These are phyloP conservation scores for Marmota flaviventris DNA, from an alignment of 2,113 vertebrate genomes.

Conservation along the genomic window DNA sequence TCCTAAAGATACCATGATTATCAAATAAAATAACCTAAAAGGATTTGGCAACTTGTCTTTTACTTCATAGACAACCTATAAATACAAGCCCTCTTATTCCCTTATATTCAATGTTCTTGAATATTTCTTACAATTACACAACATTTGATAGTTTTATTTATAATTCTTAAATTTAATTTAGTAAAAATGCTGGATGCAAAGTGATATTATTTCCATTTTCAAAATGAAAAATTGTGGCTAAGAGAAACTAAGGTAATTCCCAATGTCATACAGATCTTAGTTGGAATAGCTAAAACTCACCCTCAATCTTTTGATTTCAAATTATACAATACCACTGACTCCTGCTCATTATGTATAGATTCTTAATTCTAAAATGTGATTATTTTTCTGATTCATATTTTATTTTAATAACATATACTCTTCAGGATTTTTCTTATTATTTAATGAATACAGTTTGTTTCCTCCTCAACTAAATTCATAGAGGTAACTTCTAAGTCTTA, in stretches of 20 bases:
- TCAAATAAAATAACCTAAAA: neutral
- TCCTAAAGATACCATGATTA: neutral
- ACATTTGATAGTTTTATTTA: neutral
- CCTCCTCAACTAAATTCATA: neutral
- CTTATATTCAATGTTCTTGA: neutral
- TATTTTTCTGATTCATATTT: conserved; percentile 10
- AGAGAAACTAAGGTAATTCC: neutral
- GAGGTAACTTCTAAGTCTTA: conserved; percentile 10
- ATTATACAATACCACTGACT: neutral
- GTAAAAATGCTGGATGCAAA: neutral
- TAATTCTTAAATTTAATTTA: conserved; percentile 13
- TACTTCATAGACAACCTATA: neutral
- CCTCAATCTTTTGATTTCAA: neutral
- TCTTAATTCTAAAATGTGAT: conserved; percentile 2
- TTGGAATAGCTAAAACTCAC: neutral
- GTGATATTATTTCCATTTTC: neutral
- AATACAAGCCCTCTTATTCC: neutral
- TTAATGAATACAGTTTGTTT: conserved; percentile 38
- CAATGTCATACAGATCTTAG: neutral
- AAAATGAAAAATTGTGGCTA: neutral
- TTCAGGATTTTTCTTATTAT: conserved; percentile 23
- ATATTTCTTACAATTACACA: neutral
- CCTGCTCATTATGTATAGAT: neutral
- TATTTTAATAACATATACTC: conserved; percentile 25
- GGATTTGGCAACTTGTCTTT: neutral